phyloP scores from a whole-genome alignment of 2,797 vertebrate species.

The Rhodeus uyekii region DNA sequence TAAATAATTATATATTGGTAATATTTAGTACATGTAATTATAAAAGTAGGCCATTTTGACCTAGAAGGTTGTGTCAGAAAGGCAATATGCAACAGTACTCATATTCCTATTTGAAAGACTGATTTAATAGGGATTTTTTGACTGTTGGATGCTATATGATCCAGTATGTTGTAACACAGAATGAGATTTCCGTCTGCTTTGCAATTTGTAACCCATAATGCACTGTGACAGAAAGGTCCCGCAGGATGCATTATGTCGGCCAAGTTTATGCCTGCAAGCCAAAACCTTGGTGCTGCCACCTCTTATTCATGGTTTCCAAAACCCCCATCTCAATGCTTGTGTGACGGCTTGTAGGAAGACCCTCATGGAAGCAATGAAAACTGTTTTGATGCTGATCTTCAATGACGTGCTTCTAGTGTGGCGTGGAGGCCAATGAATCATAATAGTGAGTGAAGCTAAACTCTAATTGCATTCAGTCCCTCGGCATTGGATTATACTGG shows the following conservation, averaged over 20 bases:
- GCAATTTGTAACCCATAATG: constrained; percentile 38
- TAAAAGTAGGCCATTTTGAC: too few relatives aligned
- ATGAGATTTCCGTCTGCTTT: constrained; percentile 40
- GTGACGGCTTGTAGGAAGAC: constrained; percentile 29
- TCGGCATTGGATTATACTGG: constrained; percentile 32
- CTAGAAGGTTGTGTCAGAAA: too few relatives aligned
- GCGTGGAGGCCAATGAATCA: constrained; percentile 25
- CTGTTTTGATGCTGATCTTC: constrained; percentile 30
- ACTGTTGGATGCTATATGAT: constrained; percentile 19
- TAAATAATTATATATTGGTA: too few relatives aligned
- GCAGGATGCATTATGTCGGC: constrained; percentile 24
- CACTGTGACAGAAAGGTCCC: constrained; percentile 36
- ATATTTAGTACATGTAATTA: too few relatives aligned
- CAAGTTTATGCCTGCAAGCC: constrained; percentile 30
- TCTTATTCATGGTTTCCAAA: constrained; percentile 26
- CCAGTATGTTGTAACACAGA: constrained; percentile 29
- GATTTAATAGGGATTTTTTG: neutral
- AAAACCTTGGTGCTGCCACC: constrained; percentile 25
- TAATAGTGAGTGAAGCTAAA: constrained; percentile 40
- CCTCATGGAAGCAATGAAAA: constrained; percentile 40
- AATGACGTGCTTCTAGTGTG: constrained; percentile 33
- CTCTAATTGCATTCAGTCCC: constrained; percentile 41
- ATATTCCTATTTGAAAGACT: neutral
- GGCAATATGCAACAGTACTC: too few relatives aligned
- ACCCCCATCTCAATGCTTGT: constrained; percentile 11